A percentile compares a stretch with the other conserved stretches of the same genome.
These are phyloP conservation scores for Tenebrosternarchus preto DNA, from an alignment of 2,113 vertebrate species.

Conservation along the genomic window DNA sequence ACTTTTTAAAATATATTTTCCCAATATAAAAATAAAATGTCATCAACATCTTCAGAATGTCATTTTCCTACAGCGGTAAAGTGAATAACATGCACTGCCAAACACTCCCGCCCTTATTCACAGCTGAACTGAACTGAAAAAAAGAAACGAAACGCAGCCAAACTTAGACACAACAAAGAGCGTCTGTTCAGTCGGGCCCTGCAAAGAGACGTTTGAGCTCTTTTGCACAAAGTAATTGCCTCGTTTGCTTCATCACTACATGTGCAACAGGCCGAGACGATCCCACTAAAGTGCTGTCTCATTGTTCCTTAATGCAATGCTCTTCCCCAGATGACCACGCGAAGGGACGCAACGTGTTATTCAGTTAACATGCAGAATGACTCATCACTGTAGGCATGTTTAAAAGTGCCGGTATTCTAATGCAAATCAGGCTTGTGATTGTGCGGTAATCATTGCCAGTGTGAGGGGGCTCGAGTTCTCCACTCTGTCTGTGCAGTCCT, in stretches of 20 bases:
- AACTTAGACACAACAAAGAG: conserved; percentile 23
- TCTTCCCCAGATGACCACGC: conserved; percentile 16
- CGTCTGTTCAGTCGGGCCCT: conserved; percentile 9
- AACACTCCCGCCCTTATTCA: neutral
- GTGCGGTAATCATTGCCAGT: neutral
- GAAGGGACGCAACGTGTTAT: conserved; percentile 19
- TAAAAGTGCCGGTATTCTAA: neutral
- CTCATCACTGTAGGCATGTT: conserved; percentile 38
- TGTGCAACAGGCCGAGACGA: conserved; percentile 13
- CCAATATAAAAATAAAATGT: conserved; percentile 26
- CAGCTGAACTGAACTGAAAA: conserved; percentile 15
- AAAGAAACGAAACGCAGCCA: conserved; percentile 2
- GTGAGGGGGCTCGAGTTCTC: neutral
- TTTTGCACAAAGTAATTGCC: conserved; percentile 37
- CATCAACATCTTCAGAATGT: neutral
- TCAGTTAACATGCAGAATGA: conserved; percentile 18
- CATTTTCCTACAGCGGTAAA: too few relatives aligned
- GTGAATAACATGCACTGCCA: neutral
- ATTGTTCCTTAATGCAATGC: conserved; percentile 36
- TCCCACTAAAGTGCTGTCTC: conserved; percentile 38
- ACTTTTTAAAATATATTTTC: neutral
- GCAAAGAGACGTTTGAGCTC: conserved; percentile 35
- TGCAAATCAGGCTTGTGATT: conserved; percentile 40
- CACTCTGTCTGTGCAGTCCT: conserved; percentile 8
- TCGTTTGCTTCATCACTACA: conserved; percentile 33